Percentiles rank a stretch among this genome's conserved stretches.
Conservation (phyloP, 1,140 invertebrate genomes). For the Lordiphosa stackelbergi region DNA sequence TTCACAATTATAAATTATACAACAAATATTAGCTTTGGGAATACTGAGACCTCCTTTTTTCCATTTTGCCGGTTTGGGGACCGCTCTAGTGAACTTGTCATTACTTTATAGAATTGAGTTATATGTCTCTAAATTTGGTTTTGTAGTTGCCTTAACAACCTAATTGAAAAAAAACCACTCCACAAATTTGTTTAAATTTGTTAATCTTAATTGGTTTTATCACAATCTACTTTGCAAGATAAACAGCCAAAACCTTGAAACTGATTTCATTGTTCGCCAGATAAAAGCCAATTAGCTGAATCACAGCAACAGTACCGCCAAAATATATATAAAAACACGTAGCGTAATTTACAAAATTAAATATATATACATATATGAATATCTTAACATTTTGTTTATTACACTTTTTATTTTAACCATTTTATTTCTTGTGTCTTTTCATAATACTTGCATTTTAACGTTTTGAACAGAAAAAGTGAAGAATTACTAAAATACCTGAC, state of each 20-base stretch:
- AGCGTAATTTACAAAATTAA: background rate
- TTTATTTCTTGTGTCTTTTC: slow-evolving; percentile 50
- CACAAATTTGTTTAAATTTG: no score
- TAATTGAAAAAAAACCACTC: no score
- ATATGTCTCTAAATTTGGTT: no score
- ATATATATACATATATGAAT: slow-evolving; percentile 2
- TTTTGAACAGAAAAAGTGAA: slow-evolving; percentile 35
- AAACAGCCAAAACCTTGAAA: slow-evolving; percentile 2
- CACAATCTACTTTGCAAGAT: slow-evolving; percentile 5
- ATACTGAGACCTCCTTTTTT: no score
- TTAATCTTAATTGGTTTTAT: slow-evolving; percentile 19
- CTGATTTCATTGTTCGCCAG: slow-evolving; percentile 5
- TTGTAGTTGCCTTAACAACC: no score
- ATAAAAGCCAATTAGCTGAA: slow-evolving; percentile 6
- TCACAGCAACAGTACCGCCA: background rate
- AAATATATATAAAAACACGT: background rate
- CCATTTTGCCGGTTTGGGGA: no score
- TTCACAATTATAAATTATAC: no score
- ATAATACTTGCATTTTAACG: slow-evolving; percentile 65
- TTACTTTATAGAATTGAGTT: no score
- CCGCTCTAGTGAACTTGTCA: no score
- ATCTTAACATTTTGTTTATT: slow-evolving; percentile 27
- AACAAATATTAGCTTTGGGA: no score
- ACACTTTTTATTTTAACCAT: slow-evolving; percentile 42
- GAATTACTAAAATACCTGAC: slow-evolving; percentile 29